Percentiles rank a stretch among this genome's conserved stretches.
Evolutionary conservation across 1,140 invertebrate species (phyloP).

Genomic region (Cephus cinctus): DNA sequence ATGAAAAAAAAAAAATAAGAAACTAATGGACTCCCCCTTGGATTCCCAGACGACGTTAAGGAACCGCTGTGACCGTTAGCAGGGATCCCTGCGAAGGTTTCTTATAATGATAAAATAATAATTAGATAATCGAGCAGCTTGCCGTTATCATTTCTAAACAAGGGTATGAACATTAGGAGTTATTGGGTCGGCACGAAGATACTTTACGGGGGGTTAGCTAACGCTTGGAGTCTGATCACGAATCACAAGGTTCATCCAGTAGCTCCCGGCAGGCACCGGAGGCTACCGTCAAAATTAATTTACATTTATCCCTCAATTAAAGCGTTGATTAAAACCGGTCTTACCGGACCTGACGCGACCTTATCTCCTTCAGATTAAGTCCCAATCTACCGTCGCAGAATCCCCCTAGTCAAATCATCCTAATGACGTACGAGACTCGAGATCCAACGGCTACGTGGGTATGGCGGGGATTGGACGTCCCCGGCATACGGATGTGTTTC

Average conservation of each 20-base stretch:
- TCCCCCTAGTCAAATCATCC: not conserved
- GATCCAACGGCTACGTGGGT: too few relatives aligned
- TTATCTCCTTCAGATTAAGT: slow-evolving; percentile 17
- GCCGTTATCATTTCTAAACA: too few relatives aligned
- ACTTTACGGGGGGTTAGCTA: too few relatives aligned
- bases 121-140: too few relatives aligned
- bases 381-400: not conserved
- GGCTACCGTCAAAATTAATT: slow-evolving; percentile 28
- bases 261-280: slow-evolving; percentile 9
- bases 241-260: slow-evolving; percentile 4
- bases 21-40: too few relatives aligned
- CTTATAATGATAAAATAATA: too few relatives aligned
- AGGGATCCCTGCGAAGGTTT: too few relatives aligned
- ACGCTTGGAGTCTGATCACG: slow-evolving; percentile 1
- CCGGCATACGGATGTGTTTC: not conserved
- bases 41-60: too few relatives aligned
- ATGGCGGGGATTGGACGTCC: not conserved
- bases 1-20: too few relatives aligned
- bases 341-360: slow-evolving; percentile 7
- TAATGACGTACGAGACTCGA: not conserved
- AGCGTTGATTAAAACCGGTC: slow-evolving; percentile 38
- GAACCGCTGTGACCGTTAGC: too few relatives aligned
- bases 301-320: slow-evolving; percentile 39
- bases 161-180: too few relatives aligned
- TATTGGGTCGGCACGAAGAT: too few relatives aligned